Conservation (phyloP, 2,113 vertebrate species). For the Bubalus kerabau region DNA sequence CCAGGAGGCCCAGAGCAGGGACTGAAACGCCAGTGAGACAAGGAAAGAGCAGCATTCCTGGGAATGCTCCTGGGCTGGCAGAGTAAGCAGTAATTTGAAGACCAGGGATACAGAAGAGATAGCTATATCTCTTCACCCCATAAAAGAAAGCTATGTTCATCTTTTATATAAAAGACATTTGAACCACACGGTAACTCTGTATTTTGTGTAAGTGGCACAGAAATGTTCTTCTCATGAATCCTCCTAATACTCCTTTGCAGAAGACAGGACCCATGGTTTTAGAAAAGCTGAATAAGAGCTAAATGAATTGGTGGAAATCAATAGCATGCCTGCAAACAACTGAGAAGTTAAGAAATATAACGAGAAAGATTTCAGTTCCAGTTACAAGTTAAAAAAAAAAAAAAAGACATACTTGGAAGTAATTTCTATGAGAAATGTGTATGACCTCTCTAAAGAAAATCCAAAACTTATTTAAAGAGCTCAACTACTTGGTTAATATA, state of each 20-base stretch:
- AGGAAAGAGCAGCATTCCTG: background rate
- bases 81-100: background rate
- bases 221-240: background rate
- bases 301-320: conserved; percentile 13
- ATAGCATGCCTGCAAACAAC: background rate
- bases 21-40: background rate
- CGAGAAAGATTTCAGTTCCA: background rate
- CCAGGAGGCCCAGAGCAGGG: background rate
- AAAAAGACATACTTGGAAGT: background rate
- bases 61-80: background rate
- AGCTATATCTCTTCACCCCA: background rate
- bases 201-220: background rate
- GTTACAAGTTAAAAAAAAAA: background rate
- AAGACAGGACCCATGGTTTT: background rate
- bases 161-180: background rate
- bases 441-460: background rate
- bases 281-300: background rate
- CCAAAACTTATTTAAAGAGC: background rate
- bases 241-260: background rate
- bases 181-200: background rate
- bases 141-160: background rate
- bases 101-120: too few species aligned
- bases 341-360: conserved; percentile 28
- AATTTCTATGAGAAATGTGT: background rate
- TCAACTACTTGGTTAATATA: background rate